Evolutionary conservation across 2,797 vertebrate species (phyloP), one percentile per base, ranked within the genome.

Genomic region (Oreochromis grahami): DNA sequence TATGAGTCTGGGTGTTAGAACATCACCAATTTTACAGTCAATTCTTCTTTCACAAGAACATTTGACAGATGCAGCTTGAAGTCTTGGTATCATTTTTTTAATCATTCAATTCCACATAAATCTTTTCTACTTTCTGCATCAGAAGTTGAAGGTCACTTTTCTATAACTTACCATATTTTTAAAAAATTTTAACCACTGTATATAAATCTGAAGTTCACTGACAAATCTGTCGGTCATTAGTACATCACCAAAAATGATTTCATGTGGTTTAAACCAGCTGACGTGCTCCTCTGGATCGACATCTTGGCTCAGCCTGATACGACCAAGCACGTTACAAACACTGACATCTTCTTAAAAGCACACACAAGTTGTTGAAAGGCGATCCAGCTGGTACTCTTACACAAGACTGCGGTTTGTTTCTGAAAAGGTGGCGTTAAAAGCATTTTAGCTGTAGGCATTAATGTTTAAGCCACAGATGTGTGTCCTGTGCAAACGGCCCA

Each of bases 171-270:
- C 6, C 58, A 38, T 17, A 0, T 12, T 0, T 36, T 63, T 72
- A 17, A 0, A 8, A 17, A 24, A 45, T 43, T 70, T 43, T 43
- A 26, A 24, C 41, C 0, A 2, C 41, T 0, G 14, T 12, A 48
- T 19, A 11, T 19, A 0, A 17, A 48, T 19, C 15, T 19, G 68
- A 48, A 72, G 15, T 19, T 72, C 43, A 3, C 21, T 8, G 3
- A 21, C 8, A 15, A 14, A 68, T 24, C 13, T 24, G 36, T 6
- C 38, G 1, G 63, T 68, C 4, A 41, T 41, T 41, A 68, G n/a
- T 24, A 14, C 12, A 19, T 19, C 43, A 72, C 24, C 14, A n/a
- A 74, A 74, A 74, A 32, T 4, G 6, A 48, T 50, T 50, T 50
- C 43, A 50, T 32, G 43, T 48, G 15, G 26, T 29, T 72, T 72